Conservation (phyloP, 2,113 vertebrate species). For the Vulpes vulpes region DNA sequence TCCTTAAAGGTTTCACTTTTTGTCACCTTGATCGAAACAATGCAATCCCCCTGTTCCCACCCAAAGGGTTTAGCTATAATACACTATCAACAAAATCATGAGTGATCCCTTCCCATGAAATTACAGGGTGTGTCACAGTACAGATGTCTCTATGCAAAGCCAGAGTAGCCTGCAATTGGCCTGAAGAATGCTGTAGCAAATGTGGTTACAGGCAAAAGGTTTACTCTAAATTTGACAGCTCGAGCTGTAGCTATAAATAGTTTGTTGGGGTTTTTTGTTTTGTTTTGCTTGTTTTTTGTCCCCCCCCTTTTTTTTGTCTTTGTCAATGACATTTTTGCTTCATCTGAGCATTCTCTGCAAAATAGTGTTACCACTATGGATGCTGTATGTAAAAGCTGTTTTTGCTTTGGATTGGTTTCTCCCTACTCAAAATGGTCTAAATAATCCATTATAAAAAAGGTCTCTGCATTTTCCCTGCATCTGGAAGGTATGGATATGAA, state of each 20-base stretch:
- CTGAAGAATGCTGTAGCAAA: conserved; percentile 81
- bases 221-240: conserved; percentile 82
- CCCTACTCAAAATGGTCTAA: conserved; percentile 57
- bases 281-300: neutral
- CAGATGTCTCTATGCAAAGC: conserved; percentile 88
- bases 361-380: conserved; percentile 61
- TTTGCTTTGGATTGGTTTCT: conserved; percentile 62
- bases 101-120: conserved; percentile 88
- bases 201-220: conserved; percentile 75
- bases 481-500: conserved; percentile 80
- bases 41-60: neutral
- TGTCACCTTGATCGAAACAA: conserved; percentile 62
- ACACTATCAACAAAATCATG: conserved; percentile 84
- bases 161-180: conserved; percentile 78
- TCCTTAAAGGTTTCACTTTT: conserved; percentile 57
- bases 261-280: neutral
- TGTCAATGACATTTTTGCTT: conserved; percentile 71
- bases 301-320: neutral
- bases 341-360: conserved; percentile 66
- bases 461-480: conserved; percentile 75
- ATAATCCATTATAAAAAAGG: conserved; percentile 72
- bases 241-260: conserved; percentile 84
- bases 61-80: conserved; percentile 60
- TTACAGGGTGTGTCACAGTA: conserved; percentile 91
- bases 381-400: conserved; percentile 77